Conservation (phyloP, 2,113 vertebrate species). For the Dryoscopus gambensis region DNA sequence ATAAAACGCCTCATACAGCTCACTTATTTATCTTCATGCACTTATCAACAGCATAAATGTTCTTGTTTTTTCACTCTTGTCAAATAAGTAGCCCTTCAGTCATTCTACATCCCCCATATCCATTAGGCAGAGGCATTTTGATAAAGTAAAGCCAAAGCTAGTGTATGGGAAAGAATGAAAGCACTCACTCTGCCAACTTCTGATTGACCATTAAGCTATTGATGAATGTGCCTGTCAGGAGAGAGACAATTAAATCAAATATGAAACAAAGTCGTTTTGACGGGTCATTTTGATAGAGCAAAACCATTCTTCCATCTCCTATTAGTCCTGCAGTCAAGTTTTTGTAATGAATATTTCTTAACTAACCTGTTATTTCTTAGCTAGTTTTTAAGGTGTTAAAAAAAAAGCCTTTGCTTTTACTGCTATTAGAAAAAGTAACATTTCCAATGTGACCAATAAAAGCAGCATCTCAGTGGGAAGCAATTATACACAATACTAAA, state of each 20-base stretch:
- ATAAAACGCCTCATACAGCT: constrained; percentile 65
- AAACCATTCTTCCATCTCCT: constrained; percentile 89
- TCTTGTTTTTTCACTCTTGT: constrained; percentile 75
- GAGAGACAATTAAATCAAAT: constrained; percentile 99
- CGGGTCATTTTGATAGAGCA: constrained; percentile 95
- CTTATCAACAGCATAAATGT: constrained; percentile 79
- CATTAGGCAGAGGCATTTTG: constrained; percentile 98
- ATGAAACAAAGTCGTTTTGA: constrained; percentile 99
- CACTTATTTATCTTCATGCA: constrained; percentile 75
- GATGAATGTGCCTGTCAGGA: constrained; percentile 99
- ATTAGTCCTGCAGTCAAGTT: constrained; percentile 88
- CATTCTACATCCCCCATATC: constrained; percentile 77
- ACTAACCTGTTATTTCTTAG: constrained; percentile 73
- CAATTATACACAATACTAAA: constrained; percentile 33
- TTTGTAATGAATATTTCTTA: constrained; percentile 79
- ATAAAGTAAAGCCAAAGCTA: constrained; percentile 90
- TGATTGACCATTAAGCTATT: constrained; percentile 99
- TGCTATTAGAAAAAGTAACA: constrained; percentile 11
- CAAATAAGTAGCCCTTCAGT: constrained; percentile 86
- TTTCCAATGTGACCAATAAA: constrained; percentile 30
- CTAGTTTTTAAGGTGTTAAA: constrained; percentile 59
- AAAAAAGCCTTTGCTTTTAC: constrained; percentile 22
- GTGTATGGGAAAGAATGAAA: constrained; percentile 95
- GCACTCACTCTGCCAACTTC: constrained; percentile 93
- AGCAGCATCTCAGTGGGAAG: constrained; percentile 44